A percentile compares a stretch with the other conserved stretches of the same genome.
Conservation (phyloP, 2,113 vertebrate species). For the Triplophysa dalaica region DNA sequence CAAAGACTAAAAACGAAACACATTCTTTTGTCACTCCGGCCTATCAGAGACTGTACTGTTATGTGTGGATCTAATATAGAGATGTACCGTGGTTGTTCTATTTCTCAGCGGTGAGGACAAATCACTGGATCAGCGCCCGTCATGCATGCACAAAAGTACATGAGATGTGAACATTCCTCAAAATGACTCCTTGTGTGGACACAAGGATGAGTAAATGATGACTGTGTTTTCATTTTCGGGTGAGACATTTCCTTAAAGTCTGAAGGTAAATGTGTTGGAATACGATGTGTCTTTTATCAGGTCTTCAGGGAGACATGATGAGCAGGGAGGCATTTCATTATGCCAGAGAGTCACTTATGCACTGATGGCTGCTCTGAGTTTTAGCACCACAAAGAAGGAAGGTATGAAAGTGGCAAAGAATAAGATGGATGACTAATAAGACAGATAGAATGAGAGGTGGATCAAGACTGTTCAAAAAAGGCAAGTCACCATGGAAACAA, state of each 20-base stretch:
- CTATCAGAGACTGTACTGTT: conserved; percentile 7
- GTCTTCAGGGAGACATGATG: conserved; percentile 46
- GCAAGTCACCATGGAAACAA: conserved; percentile 44
- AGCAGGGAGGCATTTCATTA: conserved; percentile 48
- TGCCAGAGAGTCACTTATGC: conserved; percentile 38
- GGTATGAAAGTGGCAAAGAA: neutral
- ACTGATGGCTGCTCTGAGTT: conserved; percentile 34
- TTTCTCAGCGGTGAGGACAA: conserved; percentile 19
- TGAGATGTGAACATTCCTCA: conserved; percentile 3
- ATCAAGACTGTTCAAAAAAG: conserved; percentile 22
- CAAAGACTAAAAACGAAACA: conserved; percentile 32
- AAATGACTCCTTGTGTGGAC: neutral
- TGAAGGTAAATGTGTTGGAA: conserved; percentile 23
- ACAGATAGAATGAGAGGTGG: neutral
- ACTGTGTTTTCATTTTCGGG: neutral
- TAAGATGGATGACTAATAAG: neutral
- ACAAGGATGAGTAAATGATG: neutral
- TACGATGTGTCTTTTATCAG: conserved; percentile 36
- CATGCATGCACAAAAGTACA: neutral
- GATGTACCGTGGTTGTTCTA: conserved; percentile 9
- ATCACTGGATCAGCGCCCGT: neutral
- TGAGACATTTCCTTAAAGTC: conserved; percentile 5
- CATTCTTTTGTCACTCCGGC: conserved; percentile 37
- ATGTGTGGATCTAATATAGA: neutral
- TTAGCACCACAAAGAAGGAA: conserved; percentile 19